phyloP scores from a whole-genome alignment of 2,888 invertebrate species.

The Anagyrus pseudococci region DNA sequence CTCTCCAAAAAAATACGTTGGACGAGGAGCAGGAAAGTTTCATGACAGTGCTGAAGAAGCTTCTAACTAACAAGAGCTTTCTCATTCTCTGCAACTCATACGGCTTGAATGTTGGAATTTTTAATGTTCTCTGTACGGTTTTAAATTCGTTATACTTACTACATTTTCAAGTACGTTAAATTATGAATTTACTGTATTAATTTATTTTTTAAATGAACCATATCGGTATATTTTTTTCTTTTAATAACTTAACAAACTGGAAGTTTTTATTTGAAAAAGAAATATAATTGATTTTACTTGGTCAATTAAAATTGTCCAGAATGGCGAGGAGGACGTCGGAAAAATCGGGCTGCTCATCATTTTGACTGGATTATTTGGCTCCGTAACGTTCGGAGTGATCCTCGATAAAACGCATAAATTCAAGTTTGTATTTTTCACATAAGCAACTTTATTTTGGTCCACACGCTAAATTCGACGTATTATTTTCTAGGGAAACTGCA shows the following conservation, averaged over 20 bases:
- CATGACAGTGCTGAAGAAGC: slow-evolving; percentile 60
- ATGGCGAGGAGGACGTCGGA: slow-evolving; percentile 66
- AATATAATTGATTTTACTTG: too few species aligned
- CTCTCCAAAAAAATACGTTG: slow-evolving; percentile 47
- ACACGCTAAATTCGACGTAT: neutral
- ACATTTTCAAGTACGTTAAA: slow-evolving; percentile 59
- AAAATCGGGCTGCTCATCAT: slow-evolving; percentile 70
- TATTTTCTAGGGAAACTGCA: slow-evolving; percentile 66
- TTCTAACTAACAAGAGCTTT: slow-evolving; percentile 67
- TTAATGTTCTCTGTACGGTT: slow-evolving; percentile 75
- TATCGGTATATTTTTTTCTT: neutral
- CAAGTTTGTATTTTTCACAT: slow-evolving; percentile 63
- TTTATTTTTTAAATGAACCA: neutral
- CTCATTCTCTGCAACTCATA: slow-evolving; percentile 69
- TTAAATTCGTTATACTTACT: slow-evolving; percentile 62
- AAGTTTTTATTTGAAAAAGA: too few species aligned
- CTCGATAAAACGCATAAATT: slow-evolving; percentile 72
- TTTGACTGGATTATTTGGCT: slow-evolving; percentile 70
- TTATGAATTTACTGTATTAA: neutral
- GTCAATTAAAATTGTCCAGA: too few species aligned
- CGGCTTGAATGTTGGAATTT: slow-evolving; percentile 76
- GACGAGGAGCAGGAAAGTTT: slow-evolving; percentile 42
- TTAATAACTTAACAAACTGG: too few species aligned
- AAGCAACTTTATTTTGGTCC: neutral
- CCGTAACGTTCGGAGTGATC: slow-evolving; percentile 69